These are phyloP conservation scores for Pantelozetes paolii DNA, from an alignment of 2,888 invertebrate genomes.

Conservation along the genomic window DNA sequence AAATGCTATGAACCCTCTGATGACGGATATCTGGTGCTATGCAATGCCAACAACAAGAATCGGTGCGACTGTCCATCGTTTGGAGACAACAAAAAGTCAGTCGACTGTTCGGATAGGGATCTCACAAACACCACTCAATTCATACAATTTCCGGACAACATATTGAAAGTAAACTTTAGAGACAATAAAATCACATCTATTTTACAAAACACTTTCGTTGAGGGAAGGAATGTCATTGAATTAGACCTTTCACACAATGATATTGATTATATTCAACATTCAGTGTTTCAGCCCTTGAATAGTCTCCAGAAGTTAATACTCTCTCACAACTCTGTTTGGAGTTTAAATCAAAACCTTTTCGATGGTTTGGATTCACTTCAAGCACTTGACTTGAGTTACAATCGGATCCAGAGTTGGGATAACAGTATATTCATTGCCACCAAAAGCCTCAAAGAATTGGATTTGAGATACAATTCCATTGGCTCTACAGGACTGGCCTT, in stretches of 20 bases:
- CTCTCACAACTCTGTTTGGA: conserved; percentile 76
- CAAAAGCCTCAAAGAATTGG: conserved; percentile 61
- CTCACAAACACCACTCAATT: conserved; percentile 24
- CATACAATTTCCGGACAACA: neutral
- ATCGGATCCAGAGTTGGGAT: conserved; percentile 74
- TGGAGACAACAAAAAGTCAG: neutral
- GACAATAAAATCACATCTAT: conserved; percentile 37
- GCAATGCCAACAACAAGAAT: neutral
- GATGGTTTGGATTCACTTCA: conserved; percentile 81
- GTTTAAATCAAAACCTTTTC: conserved; percentile 75
- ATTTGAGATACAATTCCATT: conserved; percentile 10
- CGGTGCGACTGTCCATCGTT: neutral
- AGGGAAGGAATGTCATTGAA: conserved; percentile 30
- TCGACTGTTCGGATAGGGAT: conserved; percentile 29
- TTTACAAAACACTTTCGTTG: conserved; percentile 21
- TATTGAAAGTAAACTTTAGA: neutral
- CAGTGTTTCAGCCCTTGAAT: conserved; percentile 83
- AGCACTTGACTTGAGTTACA: conserved; percentile 76
- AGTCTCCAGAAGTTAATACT: conserved; percentile 81
- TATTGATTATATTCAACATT: conserved; percentile 74
- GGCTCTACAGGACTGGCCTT: neutral
- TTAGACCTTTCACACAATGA: conserved; percentile 59
- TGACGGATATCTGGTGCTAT: conserved; percentile 11
- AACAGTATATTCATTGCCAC: conserved; percentile 82
- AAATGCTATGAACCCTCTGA: neutral